Conservation (phyloP, 2,113 vertebrate genomes). For the Microcebus tavaratra region DNA sequence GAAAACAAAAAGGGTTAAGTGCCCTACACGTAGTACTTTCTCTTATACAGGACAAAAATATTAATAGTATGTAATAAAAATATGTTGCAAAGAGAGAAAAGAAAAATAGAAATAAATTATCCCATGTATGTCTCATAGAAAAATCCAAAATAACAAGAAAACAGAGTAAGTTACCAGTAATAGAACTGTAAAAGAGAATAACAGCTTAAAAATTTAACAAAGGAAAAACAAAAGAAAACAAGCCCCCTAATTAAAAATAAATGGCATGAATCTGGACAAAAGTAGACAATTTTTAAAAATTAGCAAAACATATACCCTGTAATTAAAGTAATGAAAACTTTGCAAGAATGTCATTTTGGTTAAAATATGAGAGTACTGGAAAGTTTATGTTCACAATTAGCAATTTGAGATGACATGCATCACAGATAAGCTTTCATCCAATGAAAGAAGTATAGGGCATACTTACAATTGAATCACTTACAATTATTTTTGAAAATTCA, state of each 20-base stretch:
- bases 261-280: constrained; percentile 52
- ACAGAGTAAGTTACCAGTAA: background rate
- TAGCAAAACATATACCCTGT: constrained; percentile 43
- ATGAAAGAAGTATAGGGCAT: constrained; percentile 76
- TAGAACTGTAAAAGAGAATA: constrained; percentile 11
- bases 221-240: constrained; percentile 54
- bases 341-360: constrained; percentile 50
- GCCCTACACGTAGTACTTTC: background rate
- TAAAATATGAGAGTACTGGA: constrained; percentile 48
- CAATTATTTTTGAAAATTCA: constrained; percentile 84
- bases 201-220: constrained; percentile 56
- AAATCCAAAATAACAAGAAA: constrained; percentile 55
- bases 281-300: constrained; percentile 38
- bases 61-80: constrained; percentile 20
- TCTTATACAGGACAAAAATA: constrained; percentile 3
- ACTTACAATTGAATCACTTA: constrained; percentile 82
- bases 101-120: constrained; percentile 39
- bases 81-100: background rate
- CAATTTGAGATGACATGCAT: constrained; percentile 72
- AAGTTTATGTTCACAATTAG: constrained; percentile 62
- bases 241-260: constrained; percentile 54
- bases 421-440: constrained; percentile 75
- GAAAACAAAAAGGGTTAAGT: constrained; percentile 54
- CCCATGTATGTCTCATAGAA: constrained; percentile 9
- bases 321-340: constrained; percentile 57